Percentiles rank a stretch among this genome's conserved stretches.
These are phyloP conservation scores for Agrotis clavis DNA, from an alignment of 2,888 invertebrate species.

Conservation along the genomic window DNA sequence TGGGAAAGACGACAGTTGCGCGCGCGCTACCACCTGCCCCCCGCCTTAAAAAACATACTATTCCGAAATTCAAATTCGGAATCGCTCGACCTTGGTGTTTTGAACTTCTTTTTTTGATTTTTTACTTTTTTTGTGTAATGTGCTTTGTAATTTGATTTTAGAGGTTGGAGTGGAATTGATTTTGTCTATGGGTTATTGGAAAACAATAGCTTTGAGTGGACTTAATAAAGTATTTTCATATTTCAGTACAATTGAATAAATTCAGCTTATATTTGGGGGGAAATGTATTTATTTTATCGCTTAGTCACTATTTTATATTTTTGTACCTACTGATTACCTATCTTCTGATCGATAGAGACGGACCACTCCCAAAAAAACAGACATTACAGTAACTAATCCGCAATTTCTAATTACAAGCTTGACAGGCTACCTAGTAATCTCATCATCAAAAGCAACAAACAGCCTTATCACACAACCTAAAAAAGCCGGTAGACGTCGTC, in stretches of 20 bases:
- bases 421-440: constrained; percentile 40
- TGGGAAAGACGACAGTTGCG: constrained; percentile 90
- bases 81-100: constrained; percentile 85
- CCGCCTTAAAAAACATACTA: constrained; percentile 83
- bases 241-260: background rate
- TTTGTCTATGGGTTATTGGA: background rate
- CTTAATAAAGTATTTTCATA: background rate
- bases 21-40: constrained; percentile 85
- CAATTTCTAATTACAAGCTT: constrained; percentile 40
- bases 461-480: constrained; percentile 54
- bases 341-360: background rate
- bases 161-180: constrained; percentile 12
- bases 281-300: background rate
- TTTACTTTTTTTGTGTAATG: constrained; percentile 22
- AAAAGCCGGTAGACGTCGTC: constrained; percentile 64
- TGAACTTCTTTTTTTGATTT: constrained; percentile 53
- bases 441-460: constrained; percentile 60
- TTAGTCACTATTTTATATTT: background rate
- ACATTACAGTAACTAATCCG: constrained; percentile 16
- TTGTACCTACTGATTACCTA: background rate
- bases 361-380: background rate
- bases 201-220: background rate
- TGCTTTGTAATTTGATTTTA: constrained; percentile 50
- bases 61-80: constrained; percentile 87
- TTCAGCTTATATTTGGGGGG: too few relatives aligned